A percentile compares a stretch with the other conserved stretches of the same genome.
phyloP scores from a whole-genome alignment of 2,113 vertebrate species.

The Stegostoma tigrinum region DNA sequence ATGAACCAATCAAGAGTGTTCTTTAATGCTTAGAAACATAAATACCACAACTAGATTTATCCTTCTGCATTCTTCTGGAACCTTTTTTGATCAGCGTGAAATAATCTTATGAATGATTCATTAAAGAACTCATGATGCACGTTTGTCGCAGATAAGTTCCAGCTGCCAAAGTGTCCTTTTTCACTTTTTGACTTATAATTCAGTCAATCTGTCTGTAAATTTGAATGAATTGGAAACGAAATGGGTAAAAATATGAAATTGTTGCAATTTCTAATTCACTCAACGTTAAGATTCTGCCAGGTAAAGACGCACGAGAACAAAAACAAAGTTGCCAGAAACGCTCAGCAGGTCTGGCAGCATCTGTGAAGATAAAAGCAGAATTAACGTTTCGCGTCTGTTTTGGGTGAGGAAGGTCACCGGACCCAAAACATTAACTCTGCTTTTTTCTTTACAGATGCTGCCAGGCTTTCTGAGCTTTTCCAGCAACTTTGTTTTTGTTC shows the following conservation, averaged over 20 bases:
- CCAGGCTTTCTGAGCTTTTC: no score
- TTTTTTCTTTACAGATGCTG: no score
- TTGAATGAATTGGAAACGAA: background rate
- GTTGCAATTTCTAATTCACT: background rate
- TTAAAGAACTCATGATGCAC: no score
- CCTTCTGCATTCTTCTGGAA: background rate
- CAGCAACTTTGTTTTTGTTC: no score
- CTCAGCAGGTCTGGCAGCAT: no score
- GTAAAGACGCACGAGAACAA: no score
- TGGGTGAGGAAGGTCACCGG: no score
- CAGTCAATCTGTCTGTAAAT: background rate
- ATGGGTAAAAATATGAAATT: background rate
- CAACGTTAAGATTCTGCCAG: background rate
- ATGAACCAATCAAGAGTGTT: background rate
- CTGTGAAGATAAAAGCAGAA: no score
- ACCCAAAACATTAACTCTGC: no score
- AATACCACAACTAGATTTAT: background rate
- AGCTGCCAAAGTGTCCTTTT: background rate
- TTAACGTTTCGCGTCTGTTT: no score
- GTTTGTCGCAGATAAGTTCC: background rate
- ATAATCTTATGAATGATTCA: background rate
- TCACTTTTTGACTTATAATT: background rate
- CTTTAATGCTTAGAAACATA: background rate
- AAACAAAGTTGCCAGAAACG: no score
- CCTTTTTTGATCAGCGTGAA: background rate